Conservation (phyloP, 92 coral and sea anemone species). For the Zoanthus gigantus region DNA sequence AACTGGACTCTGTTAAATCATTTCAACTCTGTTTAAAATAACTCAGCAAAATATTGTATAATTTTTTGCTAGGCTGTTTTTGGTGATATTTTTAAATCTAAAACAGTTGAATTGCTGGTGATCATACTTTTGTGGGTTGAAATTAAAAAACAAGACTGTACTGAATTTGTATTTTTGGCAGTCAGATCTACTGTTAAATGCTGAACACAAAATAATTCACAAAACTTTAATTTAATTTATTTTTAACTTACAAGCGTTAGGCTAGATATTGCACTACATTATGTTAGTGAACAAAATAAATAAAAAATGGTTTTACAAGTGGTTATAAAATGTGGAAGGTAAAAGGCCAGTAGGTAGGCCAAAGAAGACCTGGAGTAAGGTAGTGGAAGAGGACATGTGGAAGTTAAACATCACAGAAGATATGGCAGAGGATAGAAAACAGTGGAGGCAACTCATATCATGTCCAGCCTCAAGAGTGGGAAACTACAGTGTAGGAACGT, state of each 20-base stretch:
- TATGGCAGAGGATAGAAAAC: too few relatives aligned
- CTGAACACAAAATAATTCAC: slow-evolving; percentile 29
- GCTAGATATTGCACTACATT: slow-evolving; percentile 4
- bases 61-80: slow-evolving; percentile 36
- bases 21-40: slow-evolving; percentile 27
- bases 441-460: too few relatives aligned
- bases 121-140: slow-evolving; percentile 21
- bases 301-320: not conserved
- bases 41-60: slow-evolving; percentile 33
- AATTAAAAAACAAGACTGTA: slow-evolving; percentile 8
- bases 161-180: slow-evolving; percentile 24
- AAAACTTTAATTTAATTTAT: not conserved
- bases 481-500: too few relatives aligned
- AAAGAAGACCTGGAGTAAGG: too few relatives aligned
- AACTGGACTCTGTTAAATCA: slow-evolving; percentile 11
- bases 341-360: too few relatives aligned
- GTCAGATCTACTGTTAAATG: slow-evolving; percentile 29
- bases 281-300: not conserved
- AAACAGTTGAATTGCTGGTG: slow-evolving; percentile 29
- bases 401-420: too few relatives aligned
- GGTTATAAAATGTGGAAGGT: too few relatives aligned
- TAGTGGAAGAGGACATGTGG: too few relatives aligned
- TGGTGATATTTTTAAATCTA: slow-evolving; percentile 3
- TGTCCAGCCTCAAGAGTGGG: too few relatives aligned
- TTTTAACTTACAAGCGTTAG: slow-evolving; percentile 14